Base-by-base conservation (phyloP, 2,888 invertebrate species). In the Spodoptera exigua region DNA sequence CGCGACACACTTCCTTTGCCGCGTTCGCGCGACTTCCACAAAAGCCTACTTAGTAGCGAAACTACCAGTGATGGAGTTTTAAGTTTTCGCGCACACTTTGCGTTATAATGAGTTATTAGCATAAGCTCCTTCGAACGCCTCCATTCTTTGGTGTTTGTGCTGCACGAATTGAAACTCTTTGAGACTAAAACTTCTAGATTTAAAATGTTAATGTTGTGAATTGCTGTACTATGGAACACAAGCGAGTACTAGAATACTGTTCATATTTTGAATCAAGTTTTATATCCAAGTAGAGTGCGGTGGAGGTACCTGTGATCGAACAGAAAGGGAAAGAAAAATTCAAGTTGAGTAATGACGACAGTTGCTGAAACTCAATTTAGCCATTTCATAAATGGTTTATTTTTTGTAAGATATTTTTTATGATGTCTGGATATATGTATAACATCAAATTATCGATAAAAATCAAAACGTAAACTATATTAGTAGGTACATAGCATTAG, bases 31-130 rank as follows among this genome's bases (percentile, higher is more conserved):
- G 61, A 72, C 61, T 60, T 55, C 55, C 54, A 60, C 73, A 61
- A 69, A 69, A 55, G 61, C 61, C 73, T 72, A 55, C 51, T 69
- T 55, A 72, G 68, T 72, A 61, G 14, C 17, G 16, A 37, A 72
- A 69, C 68, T 69, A 69, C 51, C 52, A 32, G 61, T 41, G 68
- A 47, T 61, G 61, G 68, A 67, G 68, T 67, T 72, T 72, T 72
- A 72, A 70, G 73, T 70, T 73, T 56, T 43, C 56, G 40, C 62
- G 52, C 73, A 72, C 68, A 56, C 73, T 67, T 72, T 68, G 56
- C 46, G 37, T 73, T 68, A 67, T 68, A 70, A 73, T 73, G 68
- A 72, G 53, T 68, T 70, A 70, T 73, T 70, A 73, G 53, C 73
- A 70, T 68, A 70, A 70, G 53, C 74, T 68, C 53, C 48, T 48